Base-by-base conservation (phyloP, 1,140 invertebrate species). In the Apis dorsata region DNA sequence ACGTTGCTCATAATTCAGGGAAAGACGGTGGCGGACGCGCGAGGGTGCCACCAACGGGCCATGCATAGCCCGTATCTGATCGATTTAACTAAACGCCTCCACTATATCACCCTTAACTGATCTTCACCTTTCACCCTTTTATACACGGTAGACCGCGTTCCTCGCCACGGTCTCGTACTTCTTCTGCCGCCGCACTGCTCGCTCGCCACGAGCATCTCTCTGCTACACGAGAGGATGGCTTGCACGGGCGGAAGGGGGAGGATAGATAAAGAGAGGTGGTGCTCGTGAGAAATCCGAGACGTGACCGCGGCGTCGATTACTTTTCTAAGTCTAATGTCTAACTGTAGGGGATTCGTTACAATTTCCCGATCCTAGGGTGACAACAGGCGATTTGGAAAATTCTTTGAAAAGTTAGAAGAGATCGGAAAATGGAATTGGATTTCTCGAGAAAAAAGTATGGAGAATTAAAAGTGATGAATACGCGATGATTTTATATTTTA, bases 61-160 rank as follows among this genome's bases (percentile, higher is more conserved):
- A 89, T 85, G 84, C 85, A 83, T 88, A 90, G 82, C 57, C 69
- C 44, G 82, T 92, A 91, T 92, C 91, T 91, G 91, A 92, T 92
- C 90, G 89, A 89, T 91, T 90, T 84, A 89, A 87, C 86, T 90
- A 89, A 92, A 91, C 85, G 78, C 83, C 90, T 90, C 80, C 87
- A 85, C 84, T 91, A 91, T 85, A 90, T 92, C 89, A 91, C 82
- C 69, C 90, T 92, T 91, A 92, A 91, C 91, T 88, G 91, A 91
- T 92, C 85, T 83, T 89, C 86, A 88, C 86, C 89, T 90, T 87
- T 91, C 85, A 85, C 85, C 88, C 87, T 87, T 78, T 79, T 84
- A 69, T 88, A 85, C 63, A 83, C 66, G 71, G 53, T 66, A 80
- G 63, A 79, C 62, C 34, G 60, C 73, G 71, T 79, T 80, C 69